Evolutionary conservation across 2,113 vertebrate genomes (phyloP), one percentile per base, ranked within the genome.

Genomic region (Diadophis punctatus): DNA sequence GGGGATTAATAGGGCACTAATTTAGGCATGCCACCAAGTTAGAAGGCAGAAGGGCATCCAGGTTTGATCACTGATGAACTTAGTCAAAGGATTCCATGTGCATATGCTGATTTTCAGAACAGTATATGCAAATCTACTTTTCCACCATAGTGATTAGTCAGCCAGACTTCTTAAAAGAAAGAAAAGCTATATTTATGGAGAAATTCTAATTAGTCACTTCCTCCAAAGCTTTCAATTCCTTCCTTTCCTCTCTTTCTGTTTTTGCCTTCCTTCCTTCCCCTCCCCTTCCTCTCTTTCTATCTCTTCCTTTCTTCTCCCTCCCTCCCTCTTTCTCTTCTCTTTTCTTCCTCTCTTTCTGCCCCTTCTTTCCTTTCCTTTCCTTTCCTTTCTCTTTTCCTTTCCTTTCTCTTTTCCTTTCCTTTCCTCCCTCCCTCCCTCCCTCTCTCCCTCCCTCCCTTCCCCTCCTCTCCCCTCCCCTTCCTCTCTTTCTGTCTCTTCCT

Each of bases 341-440:
- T 10, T 34, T 18, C 63, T 68, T 34, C 63, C 27, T 12, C 58
- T 63, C 23, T 12, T 63, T 30, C 58, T 63, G 7, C 0, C 10
- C 11, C 63, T 68, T 30, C 58, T 3, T 63, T 63, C 58, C 10
- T 27, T 27, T 9, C 58, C 23, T 1, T 4, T 8, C 2, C 20
- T 1, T 56, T 8, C 55, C 5, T 56, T 30, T 10, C 27, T 10
- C 12, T 10, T 20, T 5, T 25, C 8, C 56, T 20, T 25, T n/a
- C 7, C 22, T 23, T 4, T 9, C 2, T 58, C 2, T 8, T 6
- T 25, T 25, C 7, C 56, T 8, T 14, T 6, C 53, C 56, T 3
- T 25, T 8, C 23, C 56, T 58, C 23, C 25, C 5, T 1, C 0
- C 4, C 6, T 2, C 6, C 22, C 0, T 8, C 1, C 18, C 7